Base-by-base conservation (phyloP, 2,888 invertebrate genomes). In the Brachyptera putata region DNA sequence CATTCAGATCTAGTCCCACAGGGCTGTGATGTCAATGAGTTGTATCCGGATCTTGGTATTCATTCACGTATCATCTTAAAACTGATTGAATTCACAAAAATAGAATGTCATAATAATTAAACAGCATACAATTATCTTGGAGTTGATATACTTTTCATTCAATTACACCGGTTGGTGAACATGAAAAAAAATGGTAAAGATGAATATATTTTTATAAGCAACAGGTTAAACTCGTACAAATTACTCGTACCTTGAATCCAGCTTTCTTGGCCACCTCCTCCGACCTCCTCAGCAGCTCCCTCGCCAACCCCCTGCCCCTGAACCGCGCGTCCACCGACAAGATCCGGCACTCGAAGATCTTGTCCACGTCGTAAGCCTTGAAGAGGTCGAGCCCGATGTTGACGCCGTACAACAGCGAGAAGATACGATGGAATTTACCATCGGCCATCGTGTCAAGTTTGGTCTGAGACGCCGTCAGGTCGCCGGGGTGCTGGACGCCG, bases 351-450 rank as follows among this genome's bases (percentile, higher is more conserved):
- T 91, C 91, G 70, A 91, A 84, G 49, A 90, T 81, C 67, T 83
- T 81, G 18, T 87, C 84, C 48, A 88, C 84, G 64, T 80, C 72
- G 72, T 84, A 87, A 65, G 77, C 78, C 11, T 72, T 75, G 70
- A 90, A 91, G 18, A 91, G 76, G 72, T 89, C 83, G 61, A 85
- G 70, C 65, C 84, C 82, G 56, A 83, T 79, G 73, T 86, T 89
- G 53, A 86, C 80, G 46, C 80, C 80, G 75, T 89, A 86, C 18
- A 91, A 78, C 63, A 91, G 80, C 55, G 84, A 84, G 71, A 91
- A 90, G 67, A 91, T 90, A 72, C 84, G 86, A 72, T 85, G 86
- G 73, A 85, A 91, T 69, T 86, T 85, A 71, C 89, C 89, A 41
- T 80, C 77, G 22, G 84, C 79, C 63, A 65, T 56, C 63, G 81